These are phyloP conservation scores for Clavelina lepadiformis DNA, from an alignment of 23 tunicate genomes.

Conservation along the genomic window DNA sequence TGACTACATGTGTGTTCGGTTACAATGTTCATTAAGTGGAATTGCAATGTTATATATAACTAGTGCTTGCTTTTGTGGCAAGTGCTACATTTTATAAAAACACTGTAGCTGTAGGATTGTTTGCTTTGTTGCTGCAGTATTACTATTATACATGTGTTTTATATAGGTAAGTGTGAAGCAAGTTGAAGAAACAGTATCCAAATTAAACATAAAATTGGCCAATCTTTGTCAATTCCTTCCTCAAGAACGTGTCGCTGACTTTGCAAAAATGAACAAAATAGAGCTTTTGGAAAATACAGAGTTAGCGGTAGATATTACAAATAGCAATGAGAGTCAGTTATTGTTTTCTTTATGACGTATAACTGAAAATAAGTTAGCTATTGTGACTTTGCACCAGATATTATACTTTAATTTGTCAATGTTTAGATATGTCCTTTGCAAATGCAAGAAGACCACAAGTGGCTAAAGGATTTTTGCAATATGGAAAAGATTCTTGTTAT, in stretches of 20 bases:
- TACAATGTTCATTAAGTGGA: too few species aligned
- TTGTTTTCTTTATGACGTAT: not conserved
- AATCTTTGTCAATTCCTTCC: constrained; percentile 90
- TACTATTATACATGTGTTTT: too few species aligned
- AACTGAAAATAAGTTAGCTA: not conserved
- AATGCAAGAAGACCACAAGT: constrained; percentile 58
- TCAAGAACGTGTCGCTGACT: constrained; percentile 87
- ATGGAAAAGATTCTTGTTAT: constrained; percentile 40
- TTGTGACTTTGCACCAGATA: not conserved
- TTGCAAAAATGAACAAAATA: constrained; percentile 82
- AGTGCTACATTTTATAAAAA: too few species aligned
- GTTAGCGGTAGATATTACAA: constrained; percentile 42
- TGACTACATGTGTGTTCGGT: too few species aligned
- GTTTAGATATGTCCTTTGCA: constrained; percentile 41
- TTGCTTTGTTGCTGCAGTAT: too few species aligned
- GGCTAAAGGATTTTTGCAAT: constrained; percentile 48
- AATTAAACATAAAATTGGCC: constrained; percentile 50
- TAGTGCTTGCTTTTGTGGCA: too few species aligned
- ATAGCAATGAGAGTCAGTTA: not conserved
- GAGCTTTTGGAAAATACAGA: constrained; percentile 79
- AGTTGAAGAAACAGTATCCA: constrained; percentile 49
- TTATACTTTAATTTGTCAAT: not conserved
- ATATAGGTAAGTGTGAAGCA: too few species aligned
- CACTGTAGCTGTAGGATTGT: too few species aligned
- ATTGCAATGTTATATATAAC: too few species aligned